phyloP scores from a whole-genome alignment of 2,888 invertebrate genomes.

The Ochropleura leucogaster region DNA sequence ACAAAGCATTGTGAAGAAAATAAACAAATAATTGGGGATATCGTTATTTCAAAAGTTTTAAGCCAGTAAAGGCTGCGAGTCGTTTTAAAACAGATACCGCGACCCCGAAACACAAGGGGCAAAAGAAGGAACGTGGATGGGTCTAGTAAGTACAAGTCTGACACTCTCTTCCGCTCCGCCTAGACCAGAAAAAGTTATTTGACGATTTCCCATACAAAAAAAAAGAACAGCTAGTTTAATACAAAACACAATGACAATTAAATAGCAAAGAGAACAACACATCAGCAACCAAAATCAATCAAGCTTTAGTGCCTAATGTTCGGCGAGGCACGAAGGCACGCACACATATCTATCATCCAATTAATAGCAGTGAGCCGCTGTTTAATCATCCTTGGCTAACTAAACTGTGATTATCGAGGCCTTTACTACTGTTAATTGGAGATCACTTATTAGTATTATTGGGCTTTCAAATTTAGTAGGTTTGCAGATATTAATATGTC shows the following conservation, averaged over 20 bases:
- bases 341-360: slow-evolving; percentile 47
- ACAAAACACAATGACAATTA: slow-evolving; percentile 3
- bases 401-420: slow-evolving; percentile 54
- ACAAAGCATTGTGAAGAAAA: neutral
- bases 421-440: slow-evolving; percentile 40
- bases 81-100: no score
- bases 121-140: no score
- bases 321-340: slow-evolving; percentile 27
- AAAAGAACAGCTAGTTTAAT: neutral
- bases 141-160: no score
- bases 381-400: slow-evolving; percentile 47
- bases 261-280: slow-evolving; percentile 36
- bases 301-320: slow-evolving; percentile 34
- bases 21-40: neutral
- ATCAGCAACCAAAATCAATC: slow-evolving; percentile 44
- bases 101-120: no score
- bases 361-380: slow-evolving; percentile 38
- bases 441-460: slow-evolving; percentile 25
- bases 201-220: neutral
- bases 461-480: neutral
- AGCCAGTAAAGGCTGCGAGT: neutral
- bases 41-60: neutral
- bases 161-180: neutral
- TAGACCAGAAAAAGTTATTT: no score
- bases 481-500: neutral